Base-by-base conservation (phyloP, 2,113 vertebrate species). In the Cebidichthys violaceus region DNA sequence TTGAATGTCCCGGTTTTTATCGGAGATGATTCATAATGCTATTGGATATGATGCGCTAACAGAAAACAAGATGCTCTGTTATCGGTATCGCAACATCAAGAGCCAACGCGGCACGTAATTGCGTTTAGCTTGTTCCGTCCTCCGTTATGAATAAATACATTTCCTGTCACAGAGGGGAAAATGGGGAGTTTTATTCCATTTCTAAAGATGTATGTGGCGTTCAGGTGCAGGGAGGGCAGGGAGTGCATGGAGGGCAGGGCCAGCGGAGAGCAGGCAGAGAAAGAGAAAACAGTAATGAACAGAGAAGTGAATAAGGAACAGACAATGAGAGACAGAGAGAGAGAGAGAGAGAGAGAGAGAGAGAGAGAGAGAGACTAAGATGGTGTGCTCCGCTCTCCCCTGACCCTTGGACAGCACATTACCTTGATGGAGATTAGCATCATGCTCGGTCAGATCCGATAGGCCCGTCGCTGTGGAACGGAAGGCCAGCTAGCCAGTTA, bases 351-450 rank as follows among this genome's bases (percentile, higher is more conserved):
- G 70, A 60, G 55, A 59, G 74, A 67, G 70, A n/a, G 9, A 64
- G 24, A 35, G 45, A 45, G 52, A 79, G 77, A 75, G 47, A 67
- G 66, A 62, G 57, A 33, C 45, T 8, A 22, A 50, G 70, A 50
- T 64, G 37, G 33, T 55, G 66, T 71, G 70, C 69, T 87, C 17
- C 47, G 29, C 81, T 88, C 66, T 79, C 61, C 37, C 43, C 52
- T 20, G 69, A 88, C 69, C 82, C 61, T 6, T 75, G 45, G 87
- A 81, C 73, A 37, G 60, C 84, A 82, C 89, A 90, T 91, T 89
- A 90, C 87, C 90, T 87, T 88, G 90, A 86, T 89, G 76, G 85
- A 93, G 93, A 93, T 93, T 90, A 93, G 89, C 89, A 92, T 92
- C 90, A 88, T 84, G 90, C 90, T 88, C 82, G 76, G 84, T 90